A percentile compares a stretch with the other conserved stretches of the same genome.
Conservation (phyloP, 2,888 invertebrate genomes). For the Ennomos fuscantarius region DNA sequence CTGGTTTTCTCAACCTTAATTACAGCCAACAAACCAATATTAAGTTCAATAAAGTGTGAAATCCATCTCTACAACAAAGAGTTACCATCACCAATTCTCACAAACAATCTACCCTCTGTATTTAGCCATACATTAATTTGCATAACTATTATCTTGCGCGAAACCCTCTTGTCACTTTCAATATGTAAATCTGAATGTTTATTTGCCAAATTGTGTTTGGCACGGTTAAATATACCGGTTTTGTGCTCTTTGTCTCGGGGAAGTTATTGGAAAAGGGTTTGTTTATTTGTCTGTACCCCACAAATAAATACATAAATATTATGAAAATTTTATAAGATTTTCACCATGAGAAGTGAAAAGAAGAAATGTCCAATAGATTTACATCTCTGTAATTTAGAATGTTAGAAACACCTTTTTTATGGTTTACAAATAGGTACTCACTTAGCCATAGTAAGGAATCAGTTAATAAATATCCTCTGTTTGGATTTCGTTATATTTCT, state of each 20-base stretch:
- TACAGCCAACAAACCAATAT: conserved; percentile 18
- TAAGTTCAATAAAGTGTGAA: conserved; percentile 41
- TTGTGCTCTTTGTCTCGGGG: conserved; percentile 18
- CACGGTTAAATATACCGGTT: conserved; percentile 44
- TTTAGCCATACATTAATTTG: conserved; percentile 65
- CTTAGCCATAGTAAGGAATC: too few species aligned
- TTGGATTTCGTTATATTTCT: too few species aligned
- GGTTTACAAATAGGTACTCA: too few species aligned
- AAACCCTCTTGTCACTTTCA: conserved; percentile 59
- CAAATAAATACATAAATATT: too few species aligned
- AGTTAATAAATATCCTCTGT: too few species aligned
- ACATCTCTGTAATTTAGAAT: too few species aligned
- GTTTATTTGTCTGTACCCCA: background rate
- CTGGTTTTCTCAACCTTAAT: too few species aligned
- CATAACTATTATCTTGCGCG: conserved; percentile 65
- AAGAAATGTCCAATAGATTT: too few species aligned
- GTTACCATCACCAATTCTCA: conserved; percentile 29
- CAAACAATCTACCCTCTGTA: conserved; percentile 33
- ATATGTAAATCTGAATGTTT: conserved; percentile 67
- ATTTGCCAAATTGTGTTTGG: conserved; percentile 76
- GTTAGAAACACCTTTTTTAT: too few species aligned
- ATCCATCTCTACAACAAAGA: conserved; percentile 28
- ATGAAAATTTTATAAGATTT: too few species aligned
- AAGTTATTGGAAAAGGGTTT: conserved; percentile 12
- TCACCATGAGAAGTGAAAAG: too few species aligned